Evolutionary conservation across 1,140 invertebrate species (phyloP).

Genomic region (Leptinotarsa texana): DNA sequence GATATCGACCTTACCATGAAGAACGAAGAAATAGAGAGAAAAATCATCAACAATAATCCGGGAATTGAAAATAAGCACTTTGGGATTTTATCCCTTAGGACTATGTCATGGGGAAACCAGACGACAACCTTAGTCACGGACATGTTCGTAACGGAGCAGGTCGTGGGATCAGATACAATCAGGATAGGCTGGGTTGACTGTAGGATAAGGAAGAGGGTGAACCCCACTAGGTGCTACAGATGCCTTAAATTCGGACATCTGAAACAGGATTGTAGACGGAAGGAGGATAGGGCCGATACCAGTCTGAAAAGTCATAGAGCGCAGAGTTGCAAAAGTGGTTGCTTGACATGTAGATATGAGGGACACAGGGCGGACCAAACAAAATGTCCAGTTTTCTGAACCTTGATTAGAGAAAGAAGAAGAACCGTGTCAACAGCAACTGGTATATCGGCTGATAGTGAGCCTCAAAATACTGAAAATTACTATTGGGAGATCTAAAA

Average conservation of each 20-base stretch:
- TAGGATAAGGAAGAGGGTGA: slow-evolving; percentile 4
- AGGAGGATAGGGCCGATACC: not conserved
- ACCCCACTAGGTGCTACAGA: slow-evolving; percentile 11
- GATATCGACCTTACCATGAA: not conserved
- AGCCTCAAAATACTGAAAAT: no score
- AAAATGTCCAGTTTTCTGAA: slow-evolving; percentile 13
- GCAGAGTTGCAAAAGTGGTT: slow-evolving; percentile 16
- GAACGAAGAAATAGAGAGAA: not conserved
- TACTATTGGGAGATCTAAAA: no score
- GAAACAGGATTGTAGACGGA: slow-evolving; percentile 8
- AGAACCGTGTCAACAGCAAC: no score
- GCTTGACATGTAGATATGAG: slow-evolving; percentile 9
- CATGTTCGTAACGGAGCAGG: not conserved
- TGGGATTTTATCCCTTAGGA: not conserved
- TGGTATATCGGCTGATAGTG: no score
- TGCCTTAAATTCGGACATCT: slow-evolving; percentile 27
- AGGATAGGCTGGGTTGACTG: slow-evolving; percentile 15
- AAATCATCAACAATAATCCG: not conserved
- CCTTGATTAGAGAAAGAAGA: not conserved
- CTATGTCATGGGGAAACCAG: not conserved
- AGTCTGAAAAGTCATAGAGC: slow-evolving; percentile 20
- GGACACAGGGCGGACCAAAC: slow-evolving; percentile 9
- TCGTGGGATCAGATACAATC: not conserved
- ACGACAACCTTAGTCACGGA: not conserved
- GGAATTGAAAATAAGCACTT: not conserved